Evolutionary conservation across 2,113 vertebrate species (phyloP).

Genomic region (Phasianus colchicus): DNA sequence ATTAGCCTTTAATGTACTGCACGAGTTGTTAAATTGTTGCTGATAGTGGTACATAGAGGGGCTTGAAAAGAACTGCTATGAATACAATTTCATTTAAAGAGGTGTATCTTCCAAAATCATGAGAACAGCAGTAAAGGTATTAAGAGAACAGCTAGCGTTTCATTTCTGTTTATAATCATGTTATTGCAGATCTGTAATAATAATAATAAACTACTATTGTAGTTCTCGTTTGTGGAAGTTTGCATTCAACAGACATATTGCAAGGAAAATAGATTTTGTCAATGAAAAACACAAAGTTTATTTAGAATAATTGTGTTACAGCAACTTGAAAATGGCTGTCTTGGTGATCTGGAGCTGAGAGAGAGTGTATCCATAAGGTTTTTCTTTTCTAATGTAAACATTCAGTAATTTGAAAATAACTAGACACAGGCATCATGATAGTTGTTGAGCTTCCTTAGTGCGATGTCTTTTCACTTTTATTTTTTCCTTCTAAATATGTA

Average conservation of each 20-base stretch:
- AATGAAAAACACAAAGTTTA: not conserved
- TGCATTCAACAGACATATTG: accelerated
- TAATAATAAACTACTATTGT: not conserved
- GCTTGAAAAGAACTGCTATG: not conserved
- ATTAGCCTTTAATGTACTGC: not conserved
- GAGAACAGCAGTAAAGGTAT: not conserved
- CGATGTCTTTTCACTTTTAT: not conserved
- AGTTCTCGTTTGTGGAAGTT: not conserved
- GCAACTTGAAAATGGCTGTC: not conserved
- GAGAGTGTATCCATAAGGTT: not conserved
- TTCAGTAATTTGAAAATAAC: not conserved
- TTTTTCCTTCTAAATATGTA: not conserved
- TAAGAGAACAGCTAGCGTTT: not conserved
- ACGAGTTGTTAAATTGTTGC: not conserved
- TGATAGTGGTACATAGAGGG: not conserved
- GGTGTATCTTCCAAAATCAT: not conserved
- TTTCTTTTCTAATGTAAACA: not conserved
- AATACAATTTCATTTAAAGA: not conserved
- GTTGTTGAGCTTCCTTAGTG: not conserved
- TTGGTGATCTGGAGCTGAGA: no score
- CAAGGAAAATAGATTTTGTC: not conserved
- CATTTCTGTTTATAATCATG: not conserved
- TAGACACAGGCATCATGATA: not conserved
- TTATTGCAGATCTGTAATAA: not conserved
- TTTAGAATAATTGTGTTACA: not conserved